phyloP scores from a whole-genome alignment of 2,113 vertebrate species.

The Tachycineta bicolor region DNA sequence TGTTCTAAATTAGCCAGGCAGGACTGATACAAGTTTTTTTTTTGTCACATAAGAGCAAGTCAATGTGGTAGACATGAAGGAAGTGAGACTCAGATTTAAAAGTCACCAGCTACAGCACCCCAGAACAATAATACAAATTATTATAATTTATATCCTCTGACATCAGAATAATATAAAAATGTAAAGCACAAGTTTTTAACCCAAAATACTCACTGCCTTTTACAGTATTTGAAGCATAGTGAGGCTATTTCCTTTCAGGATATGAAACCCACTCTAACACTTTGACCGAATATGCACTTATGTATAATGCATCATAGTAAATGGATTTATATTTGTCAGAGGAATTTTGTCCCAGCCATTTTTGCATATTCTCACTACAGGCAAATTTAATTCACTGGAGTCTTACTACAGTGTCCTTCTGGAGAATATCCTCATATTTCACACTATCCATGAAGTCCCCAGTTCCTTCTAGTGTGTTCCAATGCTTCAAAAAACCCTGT shows the following conservation, averaged over 20 bases:
- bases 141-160: conserved; percentile 68
- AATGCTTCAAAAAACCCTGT: conserved; percentile 56
- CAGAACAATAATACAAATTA: conserved; percentile 69
- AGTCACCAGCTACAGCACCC: conserved; percentile 56
- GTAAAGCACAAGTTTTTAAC: conserved; percentile 55
- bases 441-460: conserved; percentile 43
- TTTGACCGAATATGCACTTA: conserved; percentile 57
- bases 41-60: conserved; percentile 72
- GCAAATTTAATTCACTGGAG: conserved; percentile 62
- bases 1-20: conserved; percentile 71
- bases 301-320: conserved; percentile 75
- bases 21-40: conserved; percentile 70
- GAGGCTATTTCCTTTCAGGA: conserved; percentile 66
- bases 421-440: conserved; percentile 43
- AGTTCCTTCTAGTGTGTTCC: conserved; percentile 58
- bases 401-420: conserved; percentile 57
- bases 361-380: conserved; percentile 58
- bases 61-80: conserved; percentile 38
- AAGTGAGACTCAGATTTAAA: conserved; percentile 53
- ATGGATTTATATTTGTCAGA: conserved; percentile 74
- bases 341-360: conserved; percentile 62
- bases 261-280: conserved; percentile 52
- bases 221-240: conserved; percentile 49
- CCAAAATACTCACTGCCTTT: conserved; percentile 37
- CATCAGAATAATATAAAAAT: conserved; percentile 63